phyloP scores from a whole-genome alignment of 1,140 invertebrate genomes.

The Sycobia sp. region DNA sequence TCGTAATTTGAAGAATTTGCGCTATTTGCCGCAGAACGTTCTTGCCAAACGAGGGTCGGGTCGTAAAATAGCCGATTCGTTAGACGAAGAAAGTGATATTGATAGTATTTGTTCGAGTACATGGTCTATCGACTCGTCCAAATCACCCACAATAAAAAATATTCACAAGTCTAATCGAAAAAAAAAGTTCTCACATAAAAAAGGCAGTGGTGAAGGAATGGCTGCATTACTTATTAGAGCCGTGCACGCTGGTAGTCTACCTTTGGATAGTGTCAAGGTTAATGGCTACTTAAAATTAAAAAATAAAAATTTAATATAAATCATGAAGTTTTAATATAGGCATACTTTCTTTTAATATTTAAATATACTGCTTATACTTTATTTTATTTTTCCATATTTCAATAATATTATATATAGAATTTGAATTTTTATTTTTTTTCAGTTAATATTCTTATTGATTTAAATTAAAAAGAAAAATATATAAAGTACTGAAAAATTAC shows the following conservation, averaged over 20 bases:
- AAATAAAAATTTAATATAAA: too few species aligned
- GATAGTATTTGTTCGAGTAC: slow-evolving; percentile 46
- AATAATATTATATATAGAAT: too few species aligned
- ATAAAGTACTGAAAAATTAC: background rate
- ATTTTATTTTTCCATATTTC: too few species aligned
- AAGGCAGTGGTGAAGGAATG: slow-evolving; percentile 65
- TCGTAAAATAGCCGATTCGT: slow-evolving; percentile 55
- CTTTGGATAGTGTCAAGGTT: slow-evolving; percentile 64
- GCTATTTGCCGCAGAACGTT: slow-evolving; percentile 63
- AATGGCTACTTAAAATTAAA: too few species aligned
- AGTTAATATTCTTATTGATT: too few species aligned
- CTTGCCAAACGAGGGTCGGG: slow-evolving; percentile 59
- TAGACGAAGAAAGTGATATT: slow-evolving; percentile 52
- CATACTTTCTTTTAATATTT: too few species aligned
- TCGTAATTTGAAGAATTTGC: slow-evolving; percentile 63
- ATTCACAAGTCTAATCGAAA: slow-evolving; percentile 40
- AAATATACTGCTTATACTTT: too few species aligned
- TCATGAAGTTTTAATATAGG: too few species aligned
- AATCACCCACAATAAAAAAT: slow-evolving; percentile 38
- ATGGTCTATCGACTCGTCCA: slow-evolving; percentile 43
- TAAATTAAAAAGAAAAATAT: too few species aligned
- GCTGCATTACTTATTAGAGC: slow-evolving; percentile 69
- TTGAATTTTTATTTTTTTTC: too few species aligned
- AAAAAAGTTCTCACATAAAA: slow-evolving; percentile 63
- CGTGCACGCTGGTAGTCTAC: slow-evolving; percentile 63